Base-by-base conservation (phyloP, 2,888 invertebrate species). In the Microchrysa polita region DNA sequence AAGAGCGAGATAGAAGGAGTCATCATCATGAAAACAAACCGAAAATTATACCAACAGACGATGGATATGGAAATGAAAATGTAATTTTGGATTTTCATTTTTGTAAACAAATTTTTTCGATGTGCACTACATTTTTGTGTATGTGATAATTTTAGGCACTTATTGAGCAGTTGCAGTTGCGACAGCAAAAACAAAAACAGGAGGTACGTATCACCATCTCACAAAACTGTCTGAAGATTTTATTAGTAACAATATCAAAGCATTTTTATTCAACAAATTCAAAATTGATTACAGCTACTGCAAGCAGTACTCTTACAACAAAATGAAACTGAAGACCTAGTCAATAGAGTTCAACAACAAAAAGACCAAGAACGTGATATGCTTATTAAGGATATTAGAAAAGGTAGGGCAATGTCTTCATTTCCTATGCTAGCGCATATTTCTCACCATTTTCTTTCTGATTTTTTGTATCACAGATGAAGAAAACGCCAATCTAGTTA, bases 281-380 rank as follows among this genome's bases (percentile, higher is more conserved):
- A n/a, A n/a, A 83, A 88, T 40, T 78, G 88, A 22, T 42, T 73
- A 14, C 20, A 77, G 86, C 85, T 77, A 85, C 87, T 80, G 84
- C 92, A 77, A 84, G 89, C 72, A 81, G 88, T 80, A 88, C 69
- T 80, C 16, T 71, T 77, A 57, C 79, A 91, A 80, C 92, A 92
- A 83, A 87, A 86, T 74, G 88, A 89, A 79, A 83, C 92, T 55
- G 92, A 92, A 80, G 84, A 84, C 76, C 89, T 92, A 83, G 88
- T 93, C 77, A 88, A 87, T 74, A 90, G 89, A 84, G 87, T 92
- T 74, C 93, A 93, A 79, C 88, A 87, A 80, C 87, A 87, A 77
- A 90, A 88, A 82, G 92, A 93, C 81, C 80, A 84, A 53, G 91
- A 91, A 77, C 84, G 88, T 76, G 87, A 87, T 79, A 86, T 86